Percentiles rank a stretch among this genome's conserved stretches.
phyloP scores from a whole-genome alignment of 2,797 vertebrate species.

The Epinephelus awoara region DNA sequence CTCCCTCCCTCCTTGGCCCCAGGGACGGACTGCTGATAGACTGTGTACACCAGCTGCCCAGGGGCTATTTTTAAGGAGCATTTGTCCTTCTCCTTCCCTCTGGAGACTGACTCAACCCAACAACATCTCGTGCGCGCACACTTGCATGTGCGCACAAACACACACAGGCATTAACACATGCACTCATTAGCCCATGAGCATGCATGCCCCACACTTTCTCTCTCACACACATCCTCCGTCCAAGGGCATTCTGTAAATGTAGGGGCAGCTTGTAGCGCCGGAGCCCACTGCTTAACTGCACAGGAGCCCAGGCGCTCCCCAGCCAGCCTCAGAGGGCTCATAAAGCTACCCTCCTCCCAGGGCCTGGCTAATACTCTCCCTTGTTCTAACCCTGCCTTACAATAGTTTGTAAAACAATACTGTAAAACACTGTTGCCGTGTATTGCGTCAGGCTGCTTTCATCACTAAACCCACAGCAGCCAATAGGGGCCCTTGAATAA shows the following conservation, averaged over 20 bases:
- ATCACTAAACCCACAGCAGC: slow-evolving; percentile 80
- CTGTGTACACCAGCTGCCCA: slow-evolving; percentile 88
- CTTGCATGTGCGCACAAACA: slow-evolving; percentile 74
- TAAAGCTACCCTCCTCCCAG: slow-evolving; percentile 80
- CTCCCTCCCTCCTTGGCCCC: slow-evolving; percentile 76
- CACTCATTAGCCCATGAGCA: slow-evolving; percentile 86
- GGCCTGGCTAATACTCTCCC: slow-evolving; percentile 77
- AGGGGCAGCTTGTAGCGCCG: slow-evolving; percentile 80
- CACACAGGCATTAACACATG: slow-evolving; percentile 85
- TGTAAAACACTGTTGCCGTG: slow-evolving; percentile 81
- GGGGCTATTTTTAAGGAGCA: slow-evolving; percentile 90
- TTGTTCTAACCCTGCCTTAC: slow-evolving; percentile 79
- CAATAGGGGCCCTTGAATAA: slow-evolving; percentile 82
- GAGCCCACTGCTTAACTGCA: slow-evolving; percentile 79
- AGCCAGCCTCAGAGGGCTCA: slow-evolving; percentile 82
- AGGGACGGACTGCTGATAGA: slow-evolving; percentile 88
- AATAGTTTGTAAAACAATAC: slow-evolving; percentile 87
- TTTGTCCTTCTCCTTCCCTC: slow-evolving; percentile 87
- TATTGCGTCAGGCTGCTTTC: slow-evolving; percentile 84
- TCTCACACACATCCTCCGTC: slow-evolving; percentile 77
- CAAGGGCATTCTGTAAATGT: slow-evolving; percentile 86
- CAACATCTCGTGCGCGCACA: slow-evolving; percentile 80
- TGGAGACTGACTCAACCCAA: slow-evolving; percentile 87
- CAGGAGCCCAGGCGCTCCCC: slow-evolving; percentile 76
- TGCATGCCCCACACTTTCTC: slow-evolving; percentile 79